Evolutionary conservation across 2,888 invertebrate genomes (phyloP), one percentile per base, ranked within the genome.

Genomic region (Neoascia interrupta): DNA sequence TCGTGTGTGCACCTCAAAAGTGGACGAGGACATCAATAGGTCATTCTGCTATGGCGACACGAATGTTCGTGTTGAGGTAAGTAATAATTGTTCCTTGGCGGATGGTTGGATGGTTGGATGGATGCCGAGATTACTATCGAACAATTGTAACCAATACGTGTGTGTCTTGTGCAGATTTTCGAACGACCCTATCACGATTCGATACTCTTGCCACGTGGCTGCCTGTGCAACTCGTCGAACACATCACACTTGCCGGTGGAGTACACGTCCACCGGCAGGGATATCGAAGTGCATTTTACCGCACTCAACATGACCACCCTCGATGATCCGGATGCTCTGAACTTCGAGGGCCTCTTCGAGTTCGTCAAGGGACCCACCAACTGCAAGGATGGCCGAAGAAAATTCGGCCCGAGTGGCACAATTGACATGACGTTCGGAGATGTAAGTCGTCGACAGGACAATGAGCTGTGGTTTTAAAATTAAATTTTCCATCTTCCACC

Each of bases 301-400:
- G 94, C 96, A 11, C 91, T 92, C 64, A 93, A 94, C 83, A 96
- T 97, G 97, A 92, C 94, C 79, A 92, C 96, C 1, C 90, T 94
- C 13, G 96, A 97, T 85, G 95, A 97, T 90, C 96, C 95, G 86
- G 92, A 95, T 69, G 93, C 94, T 47, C 91, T 96, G 82, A 94
- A 93, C 85, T 95, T 97, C 87, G 95, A 96, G 87, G 96, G 94
- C 4, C 92, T 92, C 37, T 96, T 94, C 88, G 95, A 95, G 86
- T 96, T 96, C 83, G 91, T 95, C 8, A 92, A 94, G 84, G 90
- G 92, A 43, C 92, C 92, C n/a, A 91, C 92, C 0, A 91, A 91
- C 18, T 96, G 96, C 85, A 91, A 92, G 73, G 92, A 92, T 82
- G 92, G 93, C 45, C 91, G 94, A 82, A 90, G 92, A 82, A 92